A percentile compares a stretch with the other conserved stretches of the same genome.
phyloP scores from a whole-genome alignment of 2,113 vertebrate genomes.

The Oxygymnocypris stewartii region DNA sequence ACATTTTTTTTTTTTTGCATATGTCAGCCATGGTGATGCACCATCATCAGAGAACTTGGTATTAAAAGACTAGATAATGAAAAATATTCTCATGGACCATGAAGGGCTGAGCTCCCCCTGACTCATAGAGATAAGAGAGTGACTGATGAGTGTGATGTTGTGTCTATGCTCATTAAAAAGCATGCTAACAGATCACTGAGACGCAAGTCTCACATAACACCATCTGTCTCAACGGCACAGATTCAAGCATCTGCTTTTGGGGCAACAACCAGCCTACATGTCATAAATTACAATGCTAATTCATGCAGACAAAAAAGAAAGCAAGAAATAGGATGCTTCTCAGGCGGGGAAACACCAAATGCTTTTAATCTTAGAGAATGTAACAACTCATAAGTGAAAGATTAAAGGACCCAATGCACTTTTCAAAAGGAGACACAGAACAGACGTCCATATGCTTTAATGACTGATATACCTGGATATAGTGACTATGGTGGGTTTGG shows the following conservation, averaged over 20 bases:
- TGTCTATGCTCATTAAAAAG: conserved; percentile 20
- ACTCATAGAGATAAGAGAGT: not conserved
- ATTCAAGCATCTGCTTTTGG: conserved; percentile 3
- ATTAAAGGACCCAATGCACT: conserved; percentile 25
- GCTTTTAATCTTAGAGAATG: not conserved
- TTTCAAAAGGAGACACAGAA: not conserved
- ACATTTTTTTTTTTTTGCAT: not conserved
- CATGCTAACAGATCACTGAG: conserved; percentile 21
- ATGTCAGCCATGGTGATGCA: not conserved
- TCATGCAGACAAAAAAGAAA: conserved; percentile 7
- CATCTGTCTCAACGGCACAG: conserved; percentile 10
- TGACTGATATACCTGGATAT: conserved; percentile 82
- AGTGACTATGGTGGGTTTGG: conserved; percentile 88
- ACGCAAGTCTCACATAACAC: conserved; percentile 1
- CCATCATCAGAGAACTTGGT: not conserved
- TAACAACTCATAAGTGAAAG: not conserved
- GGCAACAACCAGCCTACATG: not conserved
- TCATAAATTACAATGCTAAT: conserved; percentile 6
- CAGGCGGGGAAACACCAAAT: not conserved
- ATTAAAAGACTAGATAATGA: conserved; percentile 10
- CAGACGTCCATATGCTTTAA: not conserved
- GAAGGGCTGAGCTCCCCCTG: not conserved
- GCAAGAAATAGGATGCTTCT: not conserved
- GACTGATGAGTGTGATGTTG: conserved; percentile 6
- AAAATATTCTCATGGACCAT: not conserved